These are phyloP conservation scores for Selene dorsalis DNA, from an alignment of 2,797 vertebrate species.

Conservation along the genomic window DNA sequence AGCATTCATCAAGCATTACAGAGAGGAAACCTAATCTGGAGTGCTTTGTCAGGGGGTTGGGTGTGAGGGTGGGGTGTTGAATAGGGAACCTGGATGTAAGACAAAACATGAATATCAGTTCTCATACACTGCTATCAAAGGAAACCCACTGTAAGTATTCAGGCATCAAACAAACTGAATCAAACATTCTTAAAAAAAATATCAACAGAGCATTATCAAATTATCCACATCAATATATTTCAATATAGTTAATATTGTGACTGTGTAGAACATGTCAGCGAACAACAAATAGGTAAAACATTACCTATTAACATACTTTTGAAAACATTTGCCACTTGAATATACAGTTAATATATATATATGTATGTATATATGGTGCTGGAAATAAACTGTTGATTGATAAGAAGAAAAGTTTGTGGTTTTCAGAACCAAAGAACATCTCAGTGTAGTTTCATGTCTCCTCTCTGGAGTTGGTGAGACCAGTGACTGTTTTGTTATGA, in stretches of 20 bases:
- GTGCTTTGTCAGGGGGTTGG: constrained; percentile 48
- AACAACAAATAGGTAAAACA: too few species aligned
- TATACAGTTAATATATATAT: too few species aligned
- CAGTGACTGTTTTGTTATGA: too few species aligned
- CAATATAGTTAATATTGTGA: background rate
- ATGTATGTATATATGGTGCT: too few species aligned
- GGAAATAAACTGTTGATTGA: too few species aligned
- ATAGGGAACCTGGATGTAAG: constrained; percentile 20
- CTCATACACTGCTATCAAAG: constrained; percentile 24
- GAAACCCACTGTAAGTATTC: background rate
- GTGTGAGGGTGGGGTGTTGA: background rate
- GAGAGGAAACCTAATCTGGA: constrained; percentile 59
- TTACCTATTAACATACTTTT: background rate
- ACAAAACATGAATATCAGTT: constrained; percentile 37
- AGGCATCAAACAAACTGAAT: background rate
- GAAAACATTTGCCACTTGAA: background rate
- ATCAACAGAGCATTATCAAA: background rate
- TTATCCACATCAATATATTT: background rate
- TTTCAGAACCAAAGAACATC: too few species aligned
- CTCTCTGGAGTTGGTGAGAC: too few species aligned
- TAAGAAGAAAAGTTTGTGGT: too few species aligned
- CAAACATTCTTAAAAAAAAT: background rate
- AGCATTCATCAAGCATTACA: constrained; percentile 74
- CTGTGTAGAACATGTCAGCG: background rate
- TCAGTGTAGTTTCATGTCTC: too few species aligned